phyloP scores from a whole-genome alignment of 2,113 vertebrate genomes.

The Solea solea region DNA sequence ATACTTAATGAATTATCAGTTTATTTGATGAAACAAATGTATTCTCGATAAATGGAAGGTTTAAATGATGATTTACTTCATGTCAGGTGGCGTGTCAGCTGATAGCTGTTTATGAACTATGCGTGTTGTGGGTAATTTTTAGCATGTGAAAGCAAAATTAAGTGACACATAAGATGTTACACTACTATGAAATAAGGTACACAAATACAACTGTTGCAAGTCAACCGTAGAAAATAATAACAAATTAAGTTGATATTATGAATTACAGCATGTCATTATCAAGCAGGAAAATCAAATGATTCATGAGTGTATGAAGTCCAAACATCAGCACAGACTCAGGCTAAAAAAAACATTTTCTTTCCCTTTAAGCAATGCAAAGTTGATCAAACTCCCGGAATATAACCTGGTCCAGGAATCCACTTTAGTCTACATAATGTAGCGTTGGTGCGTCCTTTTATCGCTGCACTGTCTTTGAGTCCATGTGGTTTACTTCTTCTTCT shows the following conservation, averaged over 20 bases:
- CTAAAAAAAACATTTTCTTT: neutral
- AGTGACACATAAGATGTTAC: too few relatives aligned
- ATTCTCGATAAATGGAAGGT: too few relatives aligned
- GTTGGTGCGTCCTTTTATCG: neutral
- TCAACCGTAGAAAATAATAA: too few relatives aligned
- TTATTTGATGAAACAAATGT: too few relatives aligned
- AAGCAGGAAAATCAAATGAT: neutral
- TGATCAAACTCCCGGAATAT: neutral
- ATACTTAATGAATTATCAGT: too few relatives aligned
- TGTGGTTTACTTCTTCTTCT: conserved; percentile 20
- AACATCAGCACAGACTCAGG: neutral
- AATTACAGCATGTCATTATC: neutral
- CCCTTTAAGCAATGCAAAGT: neutral
- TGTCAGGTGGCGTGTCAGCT: too few relatives aligned
- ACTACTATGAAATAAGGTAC: too few relatives aligned
- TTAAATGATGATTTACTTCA: too few relatives aligned
- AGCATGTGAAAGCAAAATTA: too few relatives aligned
- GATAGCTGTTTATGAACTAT: too few relatives aligned
- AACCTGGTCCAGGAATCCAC: neutral
- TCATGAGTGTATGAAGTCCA: neutral
- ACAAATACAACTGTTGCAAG: too few relatives aligned
- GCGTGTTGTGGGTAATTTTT: too few relatives aligned
- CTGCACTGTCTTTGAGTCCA: neutral
- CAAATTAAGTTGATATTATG: neutral
- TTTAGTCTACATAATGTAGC: neutral